phyloP scores from a whole-genome alignment of 2,888 invertebrate genomes.

The Copidosoma aretas region DNA sequence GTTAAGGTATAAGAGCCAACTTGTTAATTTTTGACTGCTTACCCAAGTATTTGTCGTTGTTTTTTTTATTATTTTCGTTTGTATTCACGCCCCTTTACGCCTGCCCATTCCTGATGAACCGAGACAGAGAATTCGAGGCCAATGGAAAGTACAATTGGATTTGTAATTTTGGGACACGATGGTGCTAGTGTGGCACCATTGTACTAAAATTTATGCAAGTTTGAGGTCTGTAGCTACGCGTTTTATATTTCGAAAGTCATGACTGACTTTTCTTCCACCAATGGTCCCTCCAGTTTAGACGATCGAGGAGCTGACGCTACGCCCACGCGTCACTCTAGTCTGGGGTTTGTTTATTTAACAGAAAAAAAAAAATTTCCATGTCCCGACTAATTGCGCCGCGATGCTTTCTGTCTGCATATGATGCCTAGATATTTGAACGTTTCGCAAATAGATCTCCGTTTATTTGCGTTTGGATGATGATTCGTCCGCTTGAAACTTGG shows the following conservation, averaged over 20 bases:
- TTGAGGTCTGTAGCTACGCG: neutral
- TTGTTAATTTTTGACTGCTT: neutral
- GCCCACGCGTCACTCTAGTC: neutral
- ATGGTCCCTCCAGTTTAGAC: neutral
- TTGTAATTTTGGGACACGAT: neutral
- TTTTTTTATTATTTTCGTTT: neutral
- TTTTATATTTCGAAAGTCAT: too few relatives aligned
- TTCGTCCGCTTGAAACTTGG: too few relatives aligned
- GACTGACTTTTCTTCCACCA: neutral
- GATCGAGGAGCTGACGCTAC: neutral
- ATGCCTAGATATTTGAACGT: too few relatives aligned
- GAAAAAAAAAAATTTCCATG: neutral
- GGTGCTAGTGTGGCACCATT: neutral
- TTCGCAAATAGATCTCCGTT: too few relatives aligned
- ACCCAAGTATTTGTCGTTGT: neutral
- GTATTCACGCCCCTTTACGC: too few relatives aligned
- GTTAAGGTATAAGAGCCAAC: conserved; percentile 55
- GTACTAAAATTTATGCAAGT: neutral
- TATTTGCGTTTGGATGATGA: too few relatives aligned
- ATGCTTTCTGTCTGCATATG: too few relatives aligned
- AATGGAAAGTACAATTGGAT: too few relatives aligned
- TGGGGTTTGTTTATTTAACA: neutral
- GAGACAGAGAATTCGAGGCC: too few relatives aligned
- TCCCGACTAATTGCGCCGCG: neutral
- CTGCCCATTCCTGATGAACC: too few relatives aligned